Conservation (phyloP, 1,140 invertebrate genomes). For the Eupeodes corollae region DNA sequence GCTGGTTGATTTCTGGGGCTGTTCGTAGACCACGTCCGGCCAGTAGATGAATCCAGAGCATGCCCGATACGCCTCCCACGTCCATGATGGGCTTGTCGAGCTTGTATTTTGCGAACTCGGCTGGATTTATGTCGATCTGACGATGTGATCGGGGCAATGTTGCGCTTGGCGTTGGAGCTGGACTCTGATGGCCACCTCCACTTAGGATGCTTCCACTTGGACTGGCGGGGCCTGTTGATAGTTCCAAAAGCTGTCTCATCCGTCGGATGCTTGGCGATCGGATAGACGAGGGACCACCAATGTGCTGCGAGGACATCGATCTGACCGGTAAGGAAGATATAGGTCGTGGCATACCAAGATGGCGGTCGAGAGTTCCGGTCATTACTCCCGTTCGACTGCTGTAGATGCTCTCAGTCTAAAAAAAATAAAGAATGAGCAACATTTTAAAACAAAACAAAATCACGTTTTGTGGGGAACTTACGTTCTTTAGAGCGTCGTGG, state of each 20-base stretch:
- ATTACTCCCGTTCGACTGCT: constrained; percentile 41
- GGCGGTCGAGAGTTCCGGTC: constrained; percentile 43
- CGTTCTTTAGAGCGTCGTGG: constrained; percentile 65
- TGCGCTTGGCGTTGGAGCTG: constrained; percentile 59
- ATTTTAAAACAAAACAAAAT: neutral
- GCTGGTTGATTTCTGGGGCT: constrained; percentile 44
- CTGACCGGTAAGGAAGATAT: constrained; percentile 45
- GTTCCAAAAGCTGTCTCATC: constrained; percentile 66
- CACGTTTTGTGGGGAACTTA: too few relatives aligned
- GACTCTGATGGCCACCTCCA: constrained; percentile 48
- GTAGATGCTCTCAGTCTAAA: constrained; percentile 50
- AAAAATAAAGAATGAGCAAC: neutral
- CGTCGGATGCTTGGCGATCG: constrained; percentile 60
- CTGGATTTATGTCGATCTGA: constrained; percentile 78
- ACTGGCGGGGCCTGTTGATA: constrained; percentile 45
- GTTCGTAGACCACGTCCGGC: constrained; percentile 79
- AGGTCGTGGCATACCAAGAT: constrained; percentile 35
- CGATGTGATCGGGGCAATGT: constrained; percentile 58
- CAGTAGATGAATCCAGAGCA: constrained; percentile 82
- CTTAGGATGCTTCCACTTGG: constrained; percentile 41
- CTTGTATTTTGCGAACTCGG: constrained; percentile 88
- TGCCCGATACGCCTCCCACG: constrained; percentile 66
- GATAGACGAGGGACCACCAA: constrained; percentile 41
- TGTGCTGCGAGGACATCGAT: constrained; percentile 55
- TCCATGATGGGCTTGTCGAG: constrained; percentile 60